Evolutionary conservation across 2,888 invertebrate genomes (phyloP).

Genomic region (Aplocera efformata): DNA sequence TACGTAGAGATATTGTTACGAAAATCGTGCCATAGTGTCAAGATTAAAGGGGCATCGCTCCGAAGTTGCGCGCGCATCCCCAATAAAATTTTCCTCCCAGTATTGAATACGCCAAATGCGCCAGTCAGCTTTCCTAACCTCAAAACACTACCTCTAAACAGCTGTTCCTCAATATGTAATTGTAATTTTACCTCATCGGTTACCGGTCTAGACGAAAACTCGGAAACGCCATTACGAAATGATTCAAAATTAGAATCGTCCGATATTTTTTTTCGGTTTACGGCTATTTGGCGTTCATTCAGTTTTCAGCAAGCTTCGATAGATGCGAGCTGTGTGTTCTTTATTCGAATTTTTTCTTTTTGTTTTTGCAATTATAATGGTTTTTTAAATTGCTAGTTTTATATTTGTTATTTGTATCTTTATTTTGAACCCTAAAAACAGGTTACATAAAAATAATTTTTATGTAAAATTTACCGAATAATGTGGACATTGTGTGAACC

Average conservation of each 20-base stretch:
- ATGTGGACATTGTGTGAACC: constrained; percentile 33
- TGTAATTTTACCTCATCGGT: constrained; percentile 29
- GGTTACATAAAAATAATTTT: constrained; percentile 37
- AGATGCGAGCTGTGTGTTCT: constrained; percentile 48
- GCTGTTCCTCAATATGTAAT: constrained; percentile 56
- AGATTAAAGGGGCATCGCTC: constrained; percentile 40
- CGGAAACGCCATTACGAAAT: constrained; percentile 63
- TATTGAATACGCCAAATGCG: constrained; percentile 70
- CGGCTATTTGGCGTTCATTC: constrained; percentile 70
- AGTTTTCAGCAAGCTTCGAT: constrained; percentile 60
- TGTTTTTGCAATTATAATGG: constrained; percentile 4
- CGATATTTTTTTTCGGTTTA: constrained; percentile 58
- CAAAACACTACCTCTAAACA: constrained; percentile 56
- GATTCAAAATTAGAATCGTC: constrained; percentile 68
- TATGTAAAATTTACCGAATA: constrained; percentile 27
- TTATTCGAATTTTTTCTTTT: constrained; percentile 25
- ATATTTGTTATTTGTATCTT: constrained; percentile 21
- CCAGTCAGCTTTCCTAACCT: constrained; percentile 73
- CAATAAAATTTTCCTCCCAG: constrained; percentile 42
- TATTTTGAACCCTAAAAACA: constrained; percentile 18
- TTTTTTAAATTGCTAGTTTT: constrained; percentile 12
- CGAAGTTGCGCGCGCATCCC: constrained; percentile 69
- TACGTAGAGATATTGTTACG: constrained; percentile 26
- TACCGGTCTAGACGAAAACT: constrained; percentile 44
- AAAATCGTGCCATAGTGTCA: constrained; percentile 50